Evolutionary conservation across 35 echinoderm and acorn worm species (phyloP), one percentile per base, ranked within the genome.

Genomic region (Apostichopus japonicus): DNA sequence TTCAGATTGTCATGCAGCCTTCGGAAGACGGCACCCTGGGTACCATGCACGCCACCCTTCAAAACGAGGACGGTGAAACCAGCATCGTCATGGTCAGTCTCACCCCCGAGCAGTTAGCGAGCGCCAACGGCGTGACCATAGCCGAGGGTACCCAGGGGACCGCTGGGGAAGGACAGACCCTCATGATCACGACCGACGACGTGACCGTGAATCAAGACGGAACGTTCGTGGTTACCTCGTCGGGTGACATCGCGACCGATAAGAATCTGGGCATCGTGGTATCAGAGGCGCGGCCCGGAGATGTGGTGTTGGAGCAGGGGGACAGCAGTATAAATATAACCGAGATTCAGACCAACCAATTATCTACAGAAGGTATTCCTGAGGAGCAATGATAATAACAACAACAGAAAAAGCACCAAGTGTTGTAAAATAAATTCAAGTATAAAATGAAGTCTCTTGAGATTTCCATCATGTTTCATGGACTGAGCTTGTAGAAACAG

Each of bases 11-110:
- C 54, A 84, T 94, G 88, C 93, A 97, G 55, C 93, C 92, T 1
- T 77, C 96, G 0, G 91, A 72, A 24, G 91, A 94, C 23, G 93
- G 94, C 6, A 88, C 90, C 4, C 83, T 93, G 16, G 94, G 91
- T 24, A 95, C 96, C 53, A 97, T 97, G 96, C 96, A 97, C 59
- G 93, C 96, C 63, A 97, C 93, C 22, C 81, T 95, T 8, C 93
- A 97, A 63, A 79, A 93, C 19, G 93, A 97, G 77, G 90, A 97
- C 67, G 95, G 95, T 11, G 93, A 97, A 53, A 97, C 95, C 1
- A 94, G 93, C 63, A 94, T 94, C 77, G 95, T 94, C 17, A 94
- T 97, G 93, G 93, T 97, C 10, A 97, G 94, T 72, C 87, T 97
- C 5, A 94, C 93, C 6, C 90, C 94, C 10, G 94, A 92, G 88